Percentiles rank a stretch among this genome's conserved stretches.
Evolutionary conservation across 2,888 invertebrate genomes (phyloP).

Genomic region (Pherbina coryleti): DNA sequence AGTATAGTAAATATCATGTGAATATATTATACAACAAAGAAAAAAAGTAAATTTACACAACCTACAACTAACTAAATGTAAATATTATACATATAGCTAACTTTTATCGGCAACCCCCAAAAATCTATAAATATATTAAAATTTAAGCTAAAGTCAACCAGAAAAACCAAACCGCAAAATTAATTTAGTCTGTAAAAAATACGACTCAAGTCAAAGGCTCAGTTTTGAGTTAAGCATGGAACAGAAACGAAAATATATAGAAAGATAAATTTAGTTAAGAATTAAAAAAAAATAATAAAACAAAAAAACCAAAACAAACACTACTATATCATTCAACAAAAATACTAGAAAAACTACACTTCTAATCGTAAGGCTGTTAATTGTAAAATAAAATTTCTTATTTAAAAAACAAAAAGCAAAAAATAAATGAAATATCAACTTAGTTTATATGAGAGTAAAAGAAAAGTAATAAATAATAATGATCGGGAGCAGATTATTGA

Average conservation of each 20-base stretch:
- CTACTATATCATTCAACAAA: constrained; percentile 45
- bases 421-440: constrained; percentile 32
- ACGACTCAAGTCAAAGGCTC: neutral
- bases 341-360: constrained; percentile 48
- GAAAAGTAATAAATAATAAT: constrained; percentile 25
- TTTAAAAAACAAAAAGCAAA: constrained; percentile 45
- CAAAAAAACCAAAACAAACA: too few species aligned
- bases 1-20: constrained; percentile 1
- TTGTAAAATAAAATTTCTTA: constrained; percentile 57
- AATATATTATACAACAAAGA: neutral
- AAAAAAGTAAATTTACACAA: constrained; percentile 18
- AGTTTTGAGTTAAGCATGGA: constrained; percentile 8
- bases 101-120: neutral
- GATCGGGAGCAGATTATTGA: constrained; percentile 49
- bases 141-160: neutral
- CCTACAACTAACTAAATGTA: constrained; percentile 10
- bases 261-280: constrained; percentile 51
- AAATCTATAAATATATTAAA: neutral
- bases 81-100: neutral
- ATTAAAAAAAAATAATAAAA: constrained; percentile 11
- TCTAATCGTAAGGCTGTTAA: constrained; percentile 68
- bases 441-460: constrained; percentile 11
- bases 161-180: neutral
- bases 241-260: constrained; percentile 39
- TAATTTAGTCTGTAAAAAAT: neutral